A percentile compares a stretch with the other conserved stretches of the same genome.
Evolutionary conservation across 1,140 invertebrate genomes (phyloP).

Genomic region (Nymphalis io): DNA sequence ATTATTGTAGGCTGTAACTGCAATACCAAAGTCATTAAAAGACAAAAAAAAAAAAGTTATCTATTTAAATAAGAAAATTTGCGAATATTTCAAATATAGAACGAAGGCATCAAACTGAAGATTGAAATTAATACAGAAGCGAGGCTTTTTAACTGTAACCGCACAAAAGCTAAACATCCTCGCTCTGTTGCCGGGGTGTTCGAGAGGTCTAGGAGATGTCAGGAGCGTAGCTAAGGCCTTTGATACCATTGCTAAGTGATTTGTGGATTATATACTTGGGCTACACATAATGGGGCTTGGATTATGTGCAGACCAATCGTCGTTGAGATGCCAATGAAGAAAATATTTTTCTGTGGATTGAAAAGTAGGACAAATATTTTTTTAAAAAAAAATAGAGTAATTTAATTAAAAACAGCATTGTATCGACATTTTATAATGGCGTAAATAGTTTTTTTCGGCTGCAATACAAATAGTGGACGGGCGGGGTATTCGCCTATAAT

Average conservation of each 20-base stretch:
- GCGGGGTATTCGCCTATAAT: too few relatives aligned
- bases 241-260: constrained; percentile 66
- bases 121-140: constrained; percentile 61
- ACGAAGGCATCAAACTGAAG: constrained; percentile 75
- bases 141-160: constrained; percentile 54
- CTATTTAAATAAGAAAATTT: constrained; percentile 33
- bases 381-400: neutral
- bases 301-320: neutral
- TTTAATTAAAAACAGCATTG: too few relatives aligned
- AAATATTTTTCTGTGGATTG: constrained; percentile 42
- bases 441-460: too few relatives aligned
- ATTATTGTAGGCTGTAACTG: too few relatives aligned
- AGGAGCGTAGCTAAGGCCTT: constrained; percentile 73
- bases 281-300: neutral
- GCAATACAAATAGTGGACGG: too few relatives aligned
- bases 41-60: too few relatives aligned
- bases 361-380: neutral
- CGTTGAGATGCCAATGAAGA: constrained; percentile 20
- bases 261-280: constrained; percentile 14
- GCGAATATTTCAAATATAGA: constrained; percentile 42
- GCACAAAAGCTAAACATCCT: constrained; percentile 50
- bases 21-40: too few relatives aligned
- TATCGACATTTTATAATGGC: too few relatives aligned
- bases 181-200: constrained; percentile 76
- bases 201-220: constrained; percentile 72